Evolutionary conservation across 2,888 invertebrate species (phyloP).

Genomic region (Scaptodrosophila latifasciaeformis): DNA sequence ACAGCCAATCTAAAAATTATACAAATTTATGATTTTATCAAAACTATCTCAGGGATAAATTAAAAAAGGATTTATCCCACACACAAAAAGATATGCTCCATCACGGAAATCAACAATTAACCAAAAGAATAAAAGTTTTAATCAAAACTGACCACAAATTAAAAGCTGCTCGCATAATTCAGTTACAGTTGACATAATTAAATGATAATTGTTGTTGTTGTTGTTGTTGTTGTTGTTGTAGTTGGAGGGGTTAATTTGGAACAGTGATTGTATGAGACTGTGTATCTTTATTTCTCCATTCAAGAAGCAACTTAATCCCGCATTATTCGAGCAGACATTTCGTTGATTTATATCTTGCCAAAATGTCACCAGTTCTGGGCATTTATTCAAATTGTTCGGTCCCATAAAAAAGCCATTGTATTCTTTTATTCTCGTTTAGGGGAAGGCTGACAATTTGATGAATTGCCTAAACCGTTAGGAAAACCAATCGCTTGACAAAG

Average conservation of each 20-base stretch:
- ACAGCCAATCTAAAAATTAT: too few relatives aligned
- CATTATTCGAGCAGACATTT: slow-evolving; percentile 55
- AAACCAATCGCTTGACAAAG: too few relatives aligned
- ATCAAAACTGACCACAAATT: slow-evolving; percentile 48
- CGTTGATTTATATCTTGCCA: slow-evolving; percentile 67
- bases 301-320: slow-evolving; percentile 55
- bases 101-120: slow-evolving; percentile 58
- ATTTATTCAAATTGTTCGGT: slow-evolving; percentile 47
- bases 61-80: slow-evolving; percentile 14
- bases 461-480: neutral
- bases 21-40: too few relatives aligned
- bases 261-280: too few relatives aligned
- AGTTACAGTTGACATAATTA: slow-evolving; percentile 71
- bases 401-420: too few relatives aligned
- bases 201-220: slow-evolving; percentile 59
- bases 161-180: slow-evolving; percentile 61
- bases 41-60: too few relatives aligned
- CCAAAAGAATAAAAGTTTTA: slow-evolving; percentile 37
- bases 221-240: slow-evolving; percentile 8
- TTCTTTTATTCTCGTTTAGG: too few relatives aligned
- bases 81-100: neutral
- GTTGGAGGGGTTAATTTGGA: slow-evolving; percentile 61
- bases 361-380: slow-evolving; percentile 45
- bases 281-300: slow-evolving; percentile 5
- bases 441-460: neutral